Percentiles rank a stretch among this genome's conserved stretches.
Conservation (phyloP, 2,888 invertebrate species). For the Stegophylla sp. region DNA sequence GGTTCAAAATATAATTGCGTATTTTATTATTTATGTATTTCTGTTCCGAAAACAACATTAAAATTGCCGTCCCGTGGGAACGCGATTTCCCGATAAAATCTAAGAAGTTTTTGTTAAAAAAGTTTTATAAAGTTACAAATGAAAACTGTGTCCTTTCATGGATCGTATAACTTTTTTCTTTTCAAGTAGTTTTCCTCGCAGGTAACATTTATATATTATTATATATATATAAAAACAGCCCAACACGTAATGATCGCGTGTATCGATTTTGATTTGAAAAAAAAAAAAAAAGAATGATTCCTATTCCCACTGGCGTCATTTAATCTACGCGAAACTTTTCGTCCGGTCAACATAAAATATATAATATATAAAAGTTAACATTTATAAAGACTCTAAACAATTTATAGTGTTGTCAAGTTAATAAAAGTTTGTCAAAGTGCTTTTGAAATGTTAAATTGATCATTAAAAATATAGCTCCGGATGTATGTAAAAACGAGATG, state of each 20-base stretch:
- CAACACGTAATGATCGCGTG: slow-evolving; percentile 27
- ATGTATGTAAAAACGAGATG: not conserved
- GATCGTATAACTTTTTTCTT: slow-evolving; percentile 38
- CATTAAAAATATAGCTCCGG: not conserved
- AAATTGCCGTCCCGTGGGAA: slow-evolving; percentile 23
- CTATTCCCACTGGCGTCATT: slow-evolving; percentile 18
- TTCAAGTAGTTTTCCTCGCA: slow-evolving; percentile 12
- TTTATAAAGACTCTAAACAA: not conserved
- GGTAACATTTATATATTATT: too few species aligned
- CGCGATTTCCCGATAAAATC: slow-evolving; percentile 24
- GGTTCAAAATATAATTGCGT: slow-evolving; percentile 38
- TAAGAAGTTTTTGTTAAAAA: slow-evolving; percentile 33
- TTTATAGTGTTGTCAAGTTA: slow-evolving; percentile 12
- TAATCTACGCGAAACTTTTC: slow-evolving; percentile 19
- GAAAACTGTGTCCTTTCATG: slow-evolving; percentile 34
- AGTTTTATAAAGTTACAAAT: slow-evolving; percentile 42
- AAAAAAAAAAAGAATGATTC: slow-evolving; percentile 6
- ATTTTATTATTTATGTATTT: slow-evolving; percentile 48
- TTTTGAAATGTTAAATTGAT: slow-evolving; percentile 38
- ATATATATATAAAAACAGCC: too few species aligned
- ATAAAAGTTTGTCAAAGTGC: slow-evolving; percentile 2
- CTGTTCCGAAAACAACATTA: slow-evolving; percentile 21
- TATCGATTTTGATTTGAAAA: slow-evolving; percentile 32
- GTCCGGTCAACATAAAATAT: not conserved
- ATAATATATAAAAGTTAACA: not conserved